Conservation (phyloP, 2,797 vertebrate genomes). For the Xiphophorus birchmanni region DNA sequence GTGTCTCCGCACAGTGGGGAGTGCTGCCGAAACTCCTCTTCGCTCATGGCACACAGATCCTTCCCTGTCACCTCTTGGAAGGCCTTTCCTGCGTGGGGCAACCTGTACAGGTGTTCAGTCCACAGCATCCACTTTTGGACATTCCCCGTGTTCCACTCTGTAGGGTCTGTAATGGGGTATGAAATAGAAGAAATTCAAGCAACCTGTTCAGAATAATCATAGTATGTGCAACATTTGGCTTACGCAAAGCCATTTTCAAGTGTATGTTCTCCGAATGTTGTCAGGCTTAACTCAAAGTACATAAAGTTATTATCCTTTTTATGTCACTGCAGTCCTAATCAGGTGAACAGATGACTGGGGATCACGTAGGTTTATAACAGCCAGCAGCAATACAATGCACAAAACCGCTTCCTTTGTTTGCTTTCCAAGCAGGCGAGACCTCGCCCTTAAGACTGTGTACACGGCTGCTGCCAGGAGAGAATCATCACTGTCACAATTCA, state of each 20-base stretch:
- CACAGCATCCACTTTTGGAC: slow-evolving; percentile 99
- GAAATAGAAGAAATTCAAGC: slow-evolving; percentile 24
- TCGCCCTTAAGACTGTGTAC: slow-evolving; percentile 77
- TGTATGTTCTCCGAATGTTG: slow-evolving; percentile 1
- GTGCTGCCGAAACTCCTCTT: slow-evolving; percentile 94
- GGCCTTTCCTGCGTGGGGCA: slow-evolving; percentile 90
- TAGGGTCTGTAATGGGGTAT: slow-evolving; percentile 81
- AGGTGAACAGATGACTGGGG: slow-evolving; percentile 49
- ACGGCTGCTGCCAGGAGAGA: slow-evolving; percentile 63
- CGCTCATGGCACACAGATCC: slow-evolving; percentile 92
- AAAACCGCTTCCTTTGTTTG: slow-evolving; percentile 65
- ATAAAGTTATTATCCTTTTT: slow-evolving; percentile 34
- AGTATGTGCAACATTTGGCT: background rate
- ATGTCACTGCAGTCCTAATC: slow-evolving; percentile 28
- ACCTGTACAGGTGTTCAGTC: slow-evolving; percentile 96
- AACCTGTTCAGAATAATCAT: background rate
- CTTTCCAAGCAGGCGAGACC: slow-evolving; percentile 57
- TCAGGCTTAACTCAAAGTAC: slow-evolving; percentile 8
- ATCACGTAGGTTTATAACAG: slow-evolving; percentile 59
- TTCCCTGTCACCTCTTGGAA: slow-evolving; percentile 94
- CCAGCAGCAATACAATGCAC: slow-evolving; percentile 41
- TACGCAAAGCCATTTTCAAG: slow-evolving; percentile 1
- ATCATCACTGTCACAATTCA: slow-evolving; percentile 59
- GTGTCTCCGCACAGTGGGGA: slow-evolving; percentile 90
- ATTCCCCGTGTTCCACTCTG: slow-evolving; percentile 91